Base-by-base conservation (phyloP, 2,888 invertebrate genomes). In the Bombylius major region DNA sequence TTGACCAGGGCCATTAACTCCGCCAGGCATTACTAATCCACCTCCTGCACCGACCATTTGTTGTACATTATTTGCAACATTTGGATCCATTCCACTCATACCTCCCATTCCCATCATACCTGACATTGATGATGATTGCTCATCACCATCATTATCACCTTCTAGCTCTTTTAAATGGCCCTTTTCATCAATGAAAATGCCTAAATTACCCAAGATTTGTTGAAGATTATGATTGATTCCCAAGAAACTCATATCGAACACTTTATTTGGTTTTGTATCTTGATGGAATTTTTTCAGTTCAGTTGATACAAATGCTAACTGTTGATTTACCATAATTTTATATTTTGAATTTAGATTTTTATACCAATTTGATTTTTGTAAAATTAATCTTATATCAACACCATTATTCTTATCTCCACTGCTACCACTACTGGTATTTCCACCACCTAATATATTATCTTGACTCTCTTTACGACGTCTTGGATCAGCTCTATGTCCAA, bases 301-400 rank as follows among this genome's bases (percentile, higher is more conserved):
- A 61, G 78, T 79, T 8, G 82, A 80, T 12, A 83, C 77, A 34
- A 79, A 75, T 3, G 82, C 80, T 65, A 86, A 69, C 67, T 86
- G 79, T 65, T 85, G 83, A 66, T 85, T 86, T 0, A 85, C 79
- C 71, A 82, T 79, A 62, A 86, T 79, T 72, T 86, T 86, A 67
- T 83, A 82, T 61, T 83, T 85, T 55, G 83, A 83, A 63, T 84
- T 84, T 50, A 86, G 73, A 59, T 82, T 83, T 67, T 82, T 83
- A 66, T 84, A 86, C 79, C 86, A 86, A 56, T 77, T 78, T 0
- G 85, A 84, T 65, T 78, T 81, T 70, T 84, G 84, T 53, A 84
- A 69, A 61, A 84, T 70, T 59, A 78, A 79, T 69, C 84, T 83
- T 58, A 82, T 76, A 67, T 84, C 79, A 57, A 76, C 70, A 31